Conservation (phyloP, 2,797 vertebrate species). For the Xerus rutilus region DNA sequence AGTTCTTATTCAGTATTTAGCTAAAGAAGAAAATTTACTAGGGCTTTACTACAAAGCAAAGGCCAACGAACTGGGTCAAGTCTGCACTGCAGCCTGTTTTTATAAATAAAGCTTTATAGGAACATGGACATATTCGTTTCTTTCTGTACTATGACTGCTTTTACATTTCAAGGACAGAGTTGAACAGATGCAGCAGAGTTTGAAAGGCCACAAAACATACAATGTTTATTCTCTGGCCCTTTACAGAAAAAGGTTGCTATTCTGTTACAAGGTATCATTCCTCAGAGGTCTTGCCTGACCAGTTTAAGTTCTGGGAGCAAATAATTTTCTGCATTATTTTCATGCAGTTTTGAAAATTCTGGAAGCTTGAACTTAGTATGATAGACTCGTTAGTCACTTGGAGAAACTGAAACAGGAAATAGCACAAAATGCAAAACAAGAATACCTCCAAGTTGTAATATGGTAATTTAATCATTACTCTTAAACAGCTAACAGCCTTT, state of each 20-base stretch:
- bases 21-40: not conserved
- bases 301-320: not conserved
- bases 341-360: slow-evolving; percentile 1
- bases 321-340: not conserved
- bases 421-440: not conserved
- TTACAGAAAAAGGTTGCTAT: not conserved
- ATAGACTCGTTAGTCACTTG: not conserved
- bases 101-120: slow-evolving; percentile 43
- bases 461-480: not conserved
- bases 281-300: not conserved
- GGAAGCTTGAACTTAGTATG: not conserved
- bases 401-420: not conserved
- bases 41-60: not conserved
- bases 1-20: not conserved
- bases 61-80: not conserved
- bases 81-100: not conserved
- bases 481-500: not conserved
- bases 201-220: not conserved
- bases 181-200: not conserved
- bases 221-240: not conserved
- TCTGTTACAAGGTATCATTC: not conserved
- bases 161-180: not conserved
- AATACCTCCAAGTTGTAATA: not conserved
- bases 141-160: not conserved
- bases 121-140: not conserved